Conservation (phyloP, 2,113 vertebrate species). For the Numenius arquata region DNA sequence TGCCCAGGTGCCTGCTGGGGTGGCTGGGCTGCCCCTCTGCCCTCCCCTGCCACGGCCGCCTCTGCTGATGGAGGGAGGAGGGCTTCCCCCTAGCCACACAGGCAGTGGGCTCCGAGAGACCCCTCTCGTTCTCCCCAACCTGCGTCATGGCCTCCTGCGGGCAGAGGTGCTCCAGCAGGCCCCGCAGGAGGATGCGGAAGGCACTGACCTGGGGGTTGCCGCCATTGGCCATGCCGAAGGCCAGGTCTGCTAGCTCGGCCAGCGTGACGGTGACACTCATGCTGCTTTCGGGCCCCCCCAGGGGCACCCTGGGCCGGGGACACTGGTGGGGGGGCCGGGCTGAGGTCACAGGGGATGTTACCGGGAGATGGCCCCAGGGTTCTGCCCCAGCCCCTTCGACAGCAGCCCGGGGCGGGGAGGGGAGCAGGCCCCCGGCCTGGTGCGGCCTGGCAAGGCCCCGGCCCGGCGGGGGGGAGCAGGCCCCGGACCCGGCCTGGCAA, state of each 20-base stretch:
- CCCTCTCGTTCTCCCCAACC: background rate
- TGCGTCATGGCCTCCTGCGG: background rate
- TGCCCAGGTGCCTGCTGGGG: background rate
- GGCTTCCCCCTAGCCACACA: rapidly evolving
- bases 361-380: background rate
- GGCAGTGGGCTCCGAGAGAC: constrained; percentile 5
- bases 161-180: constrained; percentile 61
- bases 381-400: background rate
- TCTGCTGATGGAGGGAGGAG: background rate
- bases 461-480: background rate
- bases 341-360: background rate
- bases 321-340: background rate
- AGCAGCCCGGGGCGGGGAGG: background rate
- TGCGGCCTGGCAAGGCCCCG: background rate
- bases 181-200: constrained; percentile 49
- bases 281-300: background rate
- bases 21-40: background rate
- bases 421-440: background rate
- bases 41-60: background rate
- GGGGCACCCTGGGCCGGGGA: background rate
- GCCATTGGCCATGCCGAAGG: constrained; percentile 23
- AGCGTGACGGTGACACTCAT: constrained; percentile 30
- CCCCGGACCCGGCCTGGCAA: background rate
- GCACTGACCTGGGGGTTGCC: constrained; percentile 56
- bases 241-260: constrained; percentile 42